Percentiles rank a stretch among this genome's conserved stretches.
phyloP scores from a whole-genome alignment of 2,888 invertebrate genomes.

The Cylindroiulus punctatus region DNA sequence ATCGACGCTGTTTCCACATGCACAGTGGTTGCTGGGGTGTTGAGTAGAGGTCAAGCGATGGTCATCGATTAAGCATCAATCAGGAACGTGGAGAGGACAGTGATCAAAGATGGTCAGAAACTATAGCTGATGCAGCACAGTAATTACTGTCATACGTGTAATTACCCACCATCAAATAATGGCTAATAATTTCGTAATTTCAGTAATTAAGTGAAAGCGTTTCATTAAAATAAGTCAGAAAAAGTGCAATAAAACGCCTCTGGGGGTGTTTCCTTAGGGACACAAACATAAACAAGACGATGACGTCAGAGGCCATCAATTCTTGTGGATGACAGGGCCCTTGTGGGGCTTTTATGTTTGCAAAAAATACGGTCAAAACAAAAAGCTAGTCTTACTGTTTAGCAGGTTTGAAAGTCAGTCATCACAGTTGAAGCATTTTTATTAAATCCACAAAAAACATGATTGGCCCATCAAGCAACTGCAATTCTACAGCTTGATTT shows the following conservation, averaged over 20 bases:
- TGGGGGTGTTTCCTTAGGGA: conserved; percentile 16
- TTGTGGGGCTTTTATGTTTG: neutral
- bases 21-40: neutral
- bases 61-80: conserved; percentile 5
- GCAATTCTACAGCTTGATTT: neutral
- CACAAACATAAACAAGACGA: neutral
- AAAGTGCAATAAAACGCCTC: neutral
- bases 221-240: neutral
- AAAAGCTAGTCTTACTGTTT: neutral
- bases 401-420: neutral
- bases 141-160: too few species aligned
- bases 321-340: neutral
- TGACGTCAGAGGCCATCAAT: conserved; percentile 12
- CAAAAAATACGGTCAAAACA: neutral
- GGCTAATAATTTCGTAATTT: neutral
- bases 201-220: neutral
- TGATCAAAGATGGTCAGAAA: neutral
- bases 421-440: too few species aligned
- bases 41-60: neutral
- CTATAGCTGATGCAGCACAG: too few species aligned
- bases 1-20: too few species aligned
- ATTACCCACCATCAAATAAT: neutral
- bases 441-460: neutral
- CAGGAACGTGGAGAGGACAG: neutral
- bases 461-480: too few species aligned